Evolutionary conservation across 2,888 invertebrate genomes (phyloP), one percentile per base, ranked within the genome.

Genomic region (Nomada fabriciana): DNA sequence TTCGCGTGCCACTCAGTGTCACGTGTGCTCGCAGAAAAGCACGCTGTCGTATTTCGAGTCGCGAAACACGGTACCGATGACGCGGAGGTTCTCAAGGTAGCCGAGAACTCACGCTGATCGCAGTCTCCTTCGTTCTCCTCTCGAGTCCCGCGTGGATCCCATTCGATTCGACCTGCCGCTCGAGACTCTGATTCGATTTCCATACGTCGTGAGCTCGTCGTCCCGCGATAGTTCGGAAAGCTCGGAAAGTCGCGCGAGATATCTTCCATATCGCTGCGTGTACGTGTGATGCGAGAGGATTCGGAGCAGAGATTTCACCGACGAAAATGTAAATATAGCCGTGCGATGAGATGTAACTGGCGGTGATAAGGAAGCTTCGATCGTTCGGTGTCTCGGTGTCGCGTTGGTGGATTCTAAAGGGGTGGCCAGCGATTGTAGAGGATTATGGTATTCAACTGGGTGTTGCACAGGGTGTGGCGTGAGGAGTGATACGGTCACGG

Each of bases 1-100:
- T 50, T 69, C 82, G 73, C 77, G 82, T 74, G 82, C 29, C 71
- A 20, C 47, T 60, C 73, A 43, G 71, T 67, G 77, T 83, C 77
- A 82, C 83, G 82, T 68, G 83, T 59, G 52, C 64, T 15, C 43
- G 20, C n/a, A 36, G 52, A 53, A 64, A 43, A 65, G 29, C 50
- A 50, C 52, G 57, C 63, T 23, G 43, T n/a, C 69, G 68, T 20
- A 18, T 67, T 36, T 15, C 50, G 57, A 23, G 36, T 3, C 55
- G 67, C 3, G 36, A 47, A 53, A 52, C 47, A 10, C 57, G 61
- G 67, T 43, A 67, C 47, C 63, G 75, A 80, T 80, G 68, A 76
- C 61, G 47, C 47, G 23, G 53, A 2, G 50, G 11, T 61, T 64
- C 29, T 63, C 47, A 43, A 69, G 71, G 68, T 80, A 80, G 81